phyloP scores from a whole-genome alignment of 2,888 invertebrate species.

The Epirrhoe tristata region DNA sequence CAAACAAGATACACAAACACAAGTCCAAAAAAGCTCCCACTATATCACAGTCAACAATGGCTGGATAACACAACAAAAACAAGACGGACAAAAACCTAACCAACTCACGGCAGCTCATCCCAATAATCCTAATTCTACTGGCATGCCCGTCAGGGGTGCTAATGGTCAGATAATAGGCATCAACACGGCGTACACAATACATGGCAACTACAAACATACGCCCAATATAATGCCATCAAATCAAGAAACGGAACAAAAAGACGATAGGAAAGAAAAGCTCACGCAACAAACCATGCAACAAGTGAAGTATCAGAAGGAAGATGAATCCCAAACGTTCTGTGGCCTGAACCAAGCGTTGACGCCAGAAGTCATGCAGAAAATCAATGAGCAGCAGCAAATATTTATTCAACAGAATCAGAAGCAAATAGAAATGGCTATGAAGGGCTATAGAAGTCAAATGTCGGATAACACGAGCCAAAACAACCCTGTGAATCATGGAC shows the following conservation, averaged over 20 bases:
- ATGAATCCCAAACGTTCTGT: slow-evolving; percentile 78
- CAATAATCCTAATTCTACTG: slow-evolving; percentile 54
- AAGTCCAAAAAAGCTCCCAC: slow-evolving; percentile 74
- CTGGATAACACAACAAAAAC: slow-evolving; percentile 76
- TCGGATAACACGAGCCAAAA: slow-evolving; percentile 66
- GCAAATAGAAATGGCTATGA: slow-evolving; percentile 83
- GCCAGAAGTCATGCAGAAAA: slow-evolving; percentile 84
- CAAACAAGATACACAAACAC: slow-evolving; percentile 71
- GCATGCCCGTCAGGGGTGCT: slow-evolving; percentile 81
- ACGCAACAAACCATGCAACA: slow-evolving; percentile 51
- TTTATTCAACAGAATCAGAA: slow-evolving; percentile 85
- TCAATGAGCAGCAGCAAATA: slow-evolving; percentile 84
- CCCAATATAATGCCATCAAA: slow-evolving; percentile 52
- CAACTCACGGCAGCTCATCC: slow-evolving; percentile 49
- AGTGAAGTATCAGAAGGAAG: slow-evolving; percentile 66
- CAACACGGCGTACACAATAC: slow-evolving; percentile 75
- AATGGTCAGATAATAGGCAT: slow-evolving; percentile 87
- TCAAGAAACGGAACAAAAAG: slow-evolving; percentile 62
- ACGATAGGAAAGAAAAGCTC: slow-evolving; percentile 65
- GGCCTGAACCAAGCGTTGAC: slow-evolving; percentile 79
- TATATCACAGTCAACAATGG: slow-evolving; percentile 81
- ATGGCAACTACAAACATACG: slow-evolving; percentile 61
- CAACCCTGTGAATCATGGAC: slow-evolving; percentile 64
- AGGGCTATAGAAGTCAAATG: slow-evolving; percentile 74
- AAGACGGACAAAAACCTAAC: slow-evolving; percentile 64